Base-by-base conservation (phyloP, 2,797 vertebrate genomes). In the Phoeniculus purpureus region DNA sequence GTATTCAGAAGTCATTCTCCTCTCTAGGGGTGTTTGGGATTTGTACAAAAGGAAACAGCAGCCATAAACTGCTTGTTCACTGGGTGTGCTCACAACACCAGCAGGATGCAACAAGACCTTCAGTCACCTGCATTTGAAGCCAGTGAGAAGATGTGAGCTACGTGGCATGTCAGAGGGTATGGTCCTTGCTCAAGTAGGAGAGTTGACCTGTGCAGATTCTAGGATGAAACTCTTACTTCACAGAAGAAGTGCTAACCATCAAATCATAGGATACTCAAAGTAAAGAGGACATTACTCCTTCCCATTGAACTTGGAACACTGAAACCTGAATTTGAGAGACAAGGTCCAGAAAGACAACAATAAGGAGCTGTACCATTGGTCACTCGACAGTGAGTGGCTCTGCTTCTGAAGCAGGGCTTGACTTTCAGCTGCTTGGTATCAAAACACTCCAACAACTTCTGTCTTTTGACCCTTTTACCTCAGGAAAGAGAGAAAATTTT, bases 401-500 rank as follows among this genome's bases (percentile, higher is more conserved):
- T 76, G 54, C 58, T 87, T 82, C 68, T 51, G n/a, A 93, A 65
- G 37, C 43, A 90, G 43, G 29, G 17, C 59, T 83, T 78, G 48
- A 31, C 82, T 91, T 84, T 84, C 59, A 85, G 51, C 12, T 87
- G 37, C 73, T 82, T 54, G 51, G 40, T 77, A 89, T 65, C 50
- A 89, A 91, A 58, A 84, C 27, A 37, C 15, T 75, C 62, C 56
- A 71, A 37, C 18, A 66, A 82, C 40, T 86, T 85, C 73, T 88
- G 45, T 71, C 50, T 71, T 90, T 89, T 84, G 72, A 86, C 67
- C 54, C 52, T 90, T 90, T 40, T 76, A 76, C 43, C 68, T 87
- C 87, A 72, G 71, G 34, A 93, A 94, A 93, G 72, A 59, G 26
- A 77, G 10, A 3, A 22, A 81, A 59, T 73, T 55, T 81, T 85